Base-by-base conservation (phyloP, 2,888 invertebrate genomes). In the Ophion ellenae region DNA sequence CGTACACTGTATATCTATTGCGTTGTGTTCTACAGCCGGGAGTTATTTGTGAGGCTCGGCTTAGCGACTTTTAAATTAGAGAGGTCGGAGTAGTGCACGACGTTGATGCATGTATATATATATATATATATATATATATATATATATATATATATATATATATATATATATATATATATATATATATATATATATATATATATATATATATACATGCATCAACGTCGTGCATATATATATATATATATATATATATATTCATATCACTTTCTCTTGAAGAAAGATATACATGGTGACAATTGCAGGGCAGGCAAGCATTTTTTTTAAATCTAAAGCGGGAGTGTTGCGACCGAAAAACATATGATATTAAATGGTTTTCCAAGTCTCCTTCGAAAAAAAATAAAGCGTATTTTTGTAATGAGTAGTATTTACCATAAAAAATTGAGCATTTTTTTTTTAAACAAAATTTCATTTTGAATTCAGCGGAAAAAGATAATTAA, bases 31-130 rank as follows among this genome's bases (percentile, higher is more conserved):
- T 4, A 71, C 64, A 47, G 75, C 24, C 47, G n/a, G 24, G 10
- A 69, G 73, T 84, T 84, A 84, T 84, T 84, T 78, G 74, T 74
- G 78, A 57, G 61, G 20, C 61, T 66, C 59, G 81, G 71, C 67
- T 63, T 36, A 40, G 36, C 28, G 77, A 69, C 71, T 77, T 78
- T 81, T 59, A 78, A 82, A 77, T 84, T 77, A 69, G 59, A 36
- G 24, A 36, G 32, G 59, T 59, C 81, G 36, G 74, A 64, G 57
- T 71, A 53, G 20, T 40, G 28, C 76, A 17, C 64, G 57, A 53
- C 71, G 77, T 63, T 73, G 84, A 73, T 73, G 69, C 28, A 73
- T 79, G 57, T n/a, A 40, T 73, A 67, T 66, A 45, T 47, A 53
- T 73, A 73, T 64, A 77, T 78, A 24, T 24, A n/a, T n/a, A n/a